These are phyloP conservation scores for Aspidapion aeneum DNA, from an alignment of 2,888 invertebrate genomes.

Conservation along the genomic window DNA sequence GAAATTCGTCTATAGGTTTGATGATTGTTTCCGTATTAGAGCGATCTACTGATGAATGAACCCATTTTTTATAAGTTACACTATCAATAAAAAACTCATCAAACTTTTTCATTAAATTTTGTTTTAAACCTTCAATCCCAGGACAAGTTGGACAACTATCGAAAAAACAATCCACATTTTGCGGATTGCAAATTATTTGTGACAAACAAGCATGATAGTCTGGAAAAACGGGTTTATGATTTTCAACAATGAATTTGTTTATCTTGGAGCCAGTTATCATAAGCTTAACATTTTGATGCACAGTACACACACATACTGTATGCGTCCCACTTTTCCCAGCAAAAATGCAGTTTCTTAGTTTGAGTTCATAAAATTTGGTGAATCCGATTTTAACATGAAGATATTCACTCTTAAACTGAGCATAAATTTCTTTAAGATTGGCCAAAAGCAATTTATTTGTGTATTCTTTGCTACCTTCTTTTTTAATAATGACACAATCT, in stretches of 20 bases:
- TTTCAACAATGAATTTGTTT: background rate
- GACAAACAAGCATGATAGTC: background rate
- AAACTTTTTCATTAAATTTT: no score
- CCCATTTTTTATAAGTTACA: no score
- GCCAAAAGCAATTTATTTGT: constrained; percentile 20
- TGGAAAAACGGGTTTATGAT: background rate
- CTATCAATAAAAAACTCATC: no score
- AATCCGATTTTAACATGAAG: constrained; percentile 1
- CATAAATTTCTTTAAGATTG: no score
- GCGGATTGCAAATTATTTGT: background rate
- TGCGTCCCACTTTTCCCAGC: constrained; percentile 3
- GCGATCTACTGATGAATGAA: no score
- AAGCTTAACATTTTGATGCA: constrained; percentile 1
- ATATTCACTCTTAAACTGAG: background rate
- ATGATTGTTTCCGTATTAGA: no score
- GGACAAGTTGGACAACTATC: background rate
- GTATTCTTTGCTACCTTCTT: no score
- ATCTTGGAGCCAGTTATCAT: constrained; percentile 2
- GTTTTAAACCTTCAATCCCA: no score
- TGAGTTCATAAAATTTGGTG: constrained; percentile 2
- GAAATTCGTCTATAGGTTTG: no score
- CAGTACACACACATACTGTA: constrained; percentile 2
- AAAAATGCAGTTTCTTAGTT: constrained; percentile 1
- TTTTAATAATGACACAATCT: no score
- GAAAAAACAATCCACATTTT: background rate